Conservation (phyloP, 2,888 invertebrate genomes). For the Tetheella fluctuosa region DNA sequence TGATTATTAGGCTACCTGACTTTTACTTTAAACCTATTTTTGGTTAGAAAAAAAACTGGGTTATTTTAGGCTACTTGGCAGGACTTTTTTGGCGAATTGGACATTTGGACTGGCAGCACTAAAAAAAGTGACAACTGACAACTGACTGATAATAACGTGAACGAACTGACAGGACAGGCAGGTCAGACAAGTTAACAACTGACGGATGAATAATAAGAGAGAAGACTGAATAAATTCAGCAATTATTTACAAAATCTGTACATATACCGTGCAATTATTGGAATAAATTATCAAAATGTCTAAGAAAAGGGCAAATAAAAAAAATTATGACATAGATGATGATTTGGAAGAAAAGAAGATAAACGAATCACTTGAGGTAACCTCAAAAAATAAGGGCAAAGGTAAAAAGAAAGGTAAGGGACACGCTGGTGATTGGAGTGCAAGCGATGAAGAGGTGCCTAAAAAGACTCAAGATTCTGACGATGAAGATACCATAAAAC, state of each 20-base stretch:
- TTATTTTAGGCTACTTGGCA: no score
- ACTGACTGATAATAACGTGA: no score
- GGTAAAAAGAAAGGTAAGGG: conserved; percentile 79
- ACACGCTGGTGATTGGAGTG: conserved; percentile 73
- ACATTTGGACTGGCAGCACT: no score
- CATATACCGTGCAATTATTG: background rate
- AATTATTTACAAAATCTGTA: background rate
- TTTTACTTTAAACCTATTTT: no score
- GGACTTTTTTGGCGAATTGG: no score
- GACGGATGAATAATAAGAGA: no score
- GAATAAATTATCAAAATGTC: conserved; percentile 71
- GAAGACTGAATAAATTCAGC: no score
- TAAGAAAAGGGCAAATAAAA: conserved; percentile 84
- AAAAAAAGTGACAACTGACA: no score
- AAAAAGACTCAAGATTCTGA: conserved; percentile 63
- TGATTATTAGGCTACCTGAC: no score
- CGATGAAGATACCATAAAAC: conserved; percentile 70
- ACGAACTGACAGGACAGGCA: no score
- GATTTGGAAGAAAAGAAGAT: conserved; percentile 75
- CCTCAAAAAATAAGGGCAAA: conserved; percentile 81
- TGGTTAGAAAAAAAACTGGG: no score
- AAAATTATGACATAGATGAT: conserved; percentile 71
- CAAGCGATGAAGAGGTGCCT: conserved; percentile 63
- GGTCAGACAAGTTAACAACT: no score
- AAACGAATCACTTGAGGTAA: conserved; percentile 69